Conservation (phyloP, 2,113 vertebrate species). For the Catharus fuscescens region DNA sequence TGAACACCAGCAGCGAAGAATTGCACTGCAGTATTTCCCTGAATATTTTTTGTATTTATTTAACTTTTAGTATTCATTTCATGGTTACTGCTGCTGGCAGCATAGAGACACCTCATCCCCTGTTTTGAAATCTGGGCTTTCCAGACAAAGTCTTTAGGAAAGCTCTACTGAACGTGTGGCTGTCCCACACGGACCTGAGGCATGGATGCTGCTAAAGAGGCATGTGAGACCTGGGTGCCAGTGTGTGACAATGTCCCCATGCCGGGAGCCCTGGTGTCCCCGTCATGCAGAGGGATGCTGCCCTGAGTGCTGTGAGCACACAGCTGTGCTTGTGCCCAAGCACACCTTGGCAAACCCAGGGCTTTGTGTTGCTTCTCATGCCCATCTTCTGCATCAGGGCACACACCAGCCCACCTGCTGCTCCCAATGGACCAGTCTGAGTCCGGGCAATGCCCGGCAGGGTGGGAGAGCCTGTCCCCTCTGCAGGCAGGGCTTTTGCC, state of each 20-base stretch:
- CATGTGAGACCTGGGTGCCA: fast-evolving
- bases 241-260: fast-evolving
- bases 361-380: fast-evolving
- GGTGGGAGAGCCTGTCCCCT: background rate
- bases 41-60: background rate
- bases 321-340: background rate
- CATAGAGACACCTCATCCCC: background rate
- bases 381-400: fast-evolving
- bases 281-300: background rate
- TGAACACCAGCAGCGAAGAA: background rate
- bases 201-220: background rate
- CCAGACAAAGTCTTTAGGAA: background rate
- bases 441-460: fast-evolving
- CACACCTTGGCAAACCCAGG: background rate
- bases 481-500: background rate
- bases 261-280: background rate
- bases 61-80: background rate
- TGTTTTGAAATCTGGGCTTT: background rate
- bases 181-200: fast-evolving
- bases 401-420: fast-evolving
- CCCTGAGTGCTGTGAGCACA: background rate
- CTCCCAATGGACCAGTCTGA: fast-evolving
- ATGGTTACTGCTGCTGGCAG: background rate
- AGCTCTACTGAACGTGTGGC: fast-evolving
- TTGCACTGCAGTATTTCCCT: background rate